Evolutionary conservation across 2,113 vertebrate genomes (phyloP), one percentile per base, ranked within the genome.

Genomic region (Axis porcinus): DNA sequence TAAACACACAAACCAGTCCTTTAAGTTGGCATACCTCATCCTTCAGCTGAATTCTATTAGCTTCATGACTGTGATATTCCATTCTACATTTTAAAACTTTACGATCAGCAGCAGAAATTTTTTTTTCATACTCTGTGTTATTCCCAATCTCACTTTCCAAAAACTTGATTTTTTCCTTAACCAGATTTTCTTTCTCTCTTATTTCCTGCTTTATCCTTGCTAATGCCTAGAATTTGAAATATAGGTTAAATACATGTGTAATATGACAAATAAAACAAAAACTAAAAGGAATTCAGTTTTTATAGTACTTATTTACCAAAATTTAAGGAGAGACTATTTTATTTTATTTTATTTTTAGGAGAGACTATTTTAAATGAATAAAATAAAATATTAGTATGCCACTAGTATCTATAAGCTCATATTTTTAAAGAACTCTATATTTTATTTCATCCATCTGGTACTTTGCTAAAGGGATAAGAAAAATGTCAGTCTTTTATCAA

Each of bases 81-180:
- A 96, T 97, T 86, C 97, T 98, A 60, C 99, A 99, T 95, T 98
- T 99, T 55, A 97, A 84, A 45, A 98, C 99, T 96, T 99, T 99
- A 14, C 98, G 98, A n/a, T 99, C 99, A 60, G 98, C 96, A 11
- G 28, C 27, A 7, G 97, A 78, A 84, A 99, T 99, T 97, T 98
- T 99, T 98, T 98, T 99, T 97, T 99, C 99, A n/a, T 97, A 99
- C 45, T 99, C 99, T 96, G 97, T 97, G 58, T 99, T 99, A 98
- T 99, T 99, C 33, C 99, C 98, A 64, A 97, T 98, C 98, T 99
- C 99, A 33, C 97, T 99, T 9, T 99, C 98, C 97, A 99, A 98
- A 97, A 99, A 99, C 57, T 98, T 98, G 93, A 98, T 98, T 98
- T 99, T 99, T 97, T 99, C 99, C 95, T 98, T 99, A 70, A 99